These are phyloP conservation scores for Asarcornis scutulata DNA, from an alignment of 2,113 vertebrate genomes.

Conservation along the genomic window DNA sequence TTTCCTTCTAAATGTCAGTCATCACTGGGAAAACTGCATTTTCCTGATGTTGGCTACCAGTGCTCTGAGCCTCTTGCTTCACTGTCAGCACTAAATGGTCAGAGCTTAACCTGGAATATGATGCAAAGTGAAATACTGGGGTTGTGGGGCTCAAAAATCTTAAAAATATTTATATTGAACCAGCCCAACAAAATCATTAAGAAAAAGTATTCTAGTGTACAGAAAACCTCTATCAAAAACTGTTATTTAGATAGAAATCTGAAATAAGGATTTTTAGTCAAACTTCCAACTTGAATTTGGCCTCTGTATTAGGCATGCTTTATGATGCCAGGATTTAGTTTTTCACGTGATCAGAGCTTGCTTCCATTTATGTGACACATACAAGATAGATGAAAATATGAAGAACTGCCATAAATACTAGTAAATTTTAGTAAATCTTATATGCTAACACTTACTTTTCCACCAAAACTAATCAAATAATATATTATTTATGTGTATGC, in stretches of 20 bases:
- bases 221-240: not conserved
- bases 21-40: not conserved
- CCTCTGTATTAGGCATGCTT: not conserved
- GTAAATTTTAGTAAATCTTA: not conserved
- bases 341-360: not conserved
- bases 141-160: not conserved
- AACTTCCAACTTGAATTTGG: not conserved
- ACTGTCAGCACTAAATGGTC: not conserved
- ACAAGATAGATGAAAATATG: not conserved
- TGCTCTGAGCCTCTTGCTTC: not conserved
- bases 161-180: not conserved
- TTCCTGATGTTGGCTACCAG: not conserved
- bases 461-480: not conserved
- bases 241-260: not conserved
- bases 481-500: not conserved
- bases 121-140: not conserved
- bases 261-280: not conserved
- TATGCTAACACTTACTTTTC: not conserved
- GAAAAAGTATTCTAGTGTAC: not conserved
- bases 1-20: not conserved
- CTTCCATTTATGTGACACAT: not conserved
- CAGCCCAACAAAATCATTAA: not conserved
- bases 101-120: not conserved
- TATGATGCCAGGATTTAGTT: not conserved
- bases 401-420: not conserved